Base-by-base conservation (phyloP, 2,113 vertebrate species). In the Entelurus aequoreus region DNA sequence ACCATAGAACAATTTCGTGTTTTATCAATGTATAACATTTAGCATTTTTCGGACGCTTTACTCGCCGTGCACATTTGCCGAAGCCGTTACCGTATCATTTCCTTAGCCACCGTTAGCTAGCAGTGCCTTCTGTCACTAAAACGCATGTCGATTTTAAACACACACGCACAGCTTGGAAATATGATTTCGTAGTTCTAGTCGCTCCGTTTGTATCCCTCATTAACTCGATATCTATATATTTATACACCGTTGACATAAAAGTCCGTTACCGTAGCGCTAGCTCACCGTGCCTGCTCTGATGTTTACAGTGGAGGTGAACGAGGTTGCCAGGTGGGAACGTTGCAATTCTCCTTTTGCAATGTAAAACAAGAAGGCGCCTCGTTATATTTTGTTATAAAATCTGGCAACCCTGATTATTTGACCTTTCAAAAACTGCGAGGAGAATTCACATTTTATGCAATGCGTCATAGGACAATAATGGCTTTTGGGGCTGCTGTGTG, bases 311-410 rank as follows among this genome's bases (percentile, higher is more conserved):
- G 54, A 4, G 54, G 38, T 46, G n/a, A n/a, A 5, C 15, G 40
- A 50, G 59, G 81, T 80, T 82, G 81, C 81, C 81, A 84, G 71
- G 37, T 84, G 35, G 5, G 15, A 3, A 4, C 4, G 40, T n/a
- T 38, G 13, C 1, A 38, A 68, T 57, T 72, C 81, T 37, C 55
- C 66, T 65, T 62, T 44, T 40, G 49, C 38, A 37, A 68, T 46
- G 5, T 5, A 6, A 62, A 65, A 57, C 5, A 12, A 19, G 13
- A 60, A 4, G 3, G n/a, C 1, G 15, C 16, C 10, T 11, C 28
- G 28, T 21, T 51, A 10, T n/a, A 51, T 10, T 8, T 49, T 4
- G 42, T 9, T 19, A 47, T 4, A 19, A 6, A 57, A 66, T 37
- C 10, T 77, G 63, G 49, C 66, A 69, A 66, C 54, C 56, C 9